Conservation (phyloP, 2,888 invertebrate genomes). For the Papilio elwesi region DNA sequence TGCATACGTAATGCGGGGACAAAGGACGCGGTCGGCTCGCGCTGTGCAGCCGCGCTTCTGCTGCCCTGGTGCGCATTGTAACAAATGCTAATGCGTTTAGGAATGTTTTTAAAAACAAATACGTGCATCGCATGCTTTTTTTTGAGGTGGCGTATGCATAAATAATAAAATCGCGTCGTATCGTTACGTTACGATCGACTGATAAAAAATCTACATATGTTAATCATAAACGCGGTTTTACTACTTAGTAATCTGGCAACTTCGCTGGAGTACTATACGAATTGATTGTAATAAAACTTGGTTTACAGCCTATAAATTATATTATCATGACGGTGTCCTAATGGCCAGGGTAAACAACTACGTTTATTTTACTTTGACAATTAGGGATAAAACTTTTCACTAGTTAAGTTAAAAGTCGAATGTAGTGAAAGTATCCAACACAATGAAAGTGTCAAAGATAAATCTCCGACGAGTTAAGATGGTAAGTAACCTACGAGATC, state of each 20-base stretch:
- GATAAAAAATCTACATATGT: conserved; percentile 24
- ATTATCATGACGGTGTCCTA: not conserved
- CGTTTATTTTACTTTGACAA: not conserved
- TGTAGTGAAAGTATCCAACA: too few species aligned
- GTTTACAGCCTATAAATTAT: conserved; percentile 5
- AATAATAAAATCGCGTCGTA: conserved; percentile 26
- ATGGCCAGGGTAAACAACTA: not conserved
- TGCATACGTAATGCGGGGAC: conserved; percentile 76
- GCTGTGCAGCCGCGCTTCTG: conserved; percentile 56
- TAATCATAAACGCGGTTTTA: conserved; percentile 22
- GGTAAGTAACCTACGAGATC: conserved; percentile 41
- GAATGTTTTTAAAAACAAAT: conserved; percentile 65
- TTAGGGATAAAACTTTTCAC: too few species aligned
- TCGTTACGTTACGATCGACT: conserved; percentile 24
- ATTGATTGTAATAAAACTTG: conserved; percentile 13
- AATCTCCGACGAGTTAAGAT: not conserved
- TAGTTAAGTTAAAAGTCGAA: too few species aligned
- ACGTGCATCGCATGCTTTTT: conserved; percentile 38
- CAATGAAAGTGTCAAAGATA: too few species aligned
- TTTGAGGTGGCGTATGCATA: conserved; percentile 35
- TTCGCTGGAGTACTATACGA: not conserved
- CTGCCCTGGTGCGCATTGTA: conserved; percentile 71
- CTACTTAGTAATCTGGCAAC: conserved; percentile 6
- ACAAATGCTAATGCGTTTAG: conserved; percentile 75
- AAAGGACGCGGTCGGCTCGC: conserved; percentile 58